Evolutionary conservation across 2,888 invertebrate genomes (phyloP), one percentile per base, ranked within the genome.

Genomic region (Ormyrus labotus): DNA sequence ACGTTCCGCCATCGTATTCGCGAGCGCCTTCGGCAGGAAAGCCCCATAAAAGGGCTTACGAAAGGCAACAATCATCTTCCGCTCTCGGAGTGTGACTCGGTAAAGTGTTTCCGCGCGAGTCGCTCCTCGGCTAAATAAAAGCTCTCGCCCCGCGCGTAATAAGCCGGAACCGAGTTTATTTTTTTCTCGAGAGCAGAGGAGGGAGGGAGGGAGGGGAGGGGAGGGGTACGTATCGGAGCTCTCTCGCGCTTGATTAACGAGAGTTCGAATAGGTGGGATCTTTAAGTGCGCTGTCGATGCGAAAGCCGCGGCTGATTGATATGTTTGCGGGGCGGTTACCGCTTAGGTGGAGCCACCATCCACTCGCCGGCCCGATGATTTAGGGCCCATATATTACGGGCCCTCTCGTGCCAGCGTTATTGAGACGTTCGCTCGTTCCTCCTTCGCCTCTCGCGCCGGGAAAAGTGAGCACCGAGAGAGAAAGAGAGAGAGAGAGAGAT

Each of bases 351-450:
- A 87, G 88, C 88, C 87, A 87, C 88, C 84, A 87, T 87, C 88
- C 87, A 87, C 87, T 86, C 48, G 48, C 72, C 57, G 83, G 83
- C 84, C 81, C 83, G 88, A 90, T 90, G 90, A 90, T 90, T 90
- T 90, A 90, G 88, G 88, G 88, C 86, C 89, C 90, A 89, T 90
- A 90, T 90, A 90, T 90, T 88, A 90, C 86, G 67, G 47, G 75
- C 85, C 88, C 88, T 87, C 89, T 88, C 88, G 87, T 88, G 88
- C 84, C 87, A 85, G 84, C 82, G 84, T 89, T 88, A 89, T 90
- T 86, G 85, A 86, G 85, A 86, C 83, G 85, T 86, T 84, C 81
- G 80, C 13, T 45, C 47, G 45, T 4, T 55, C 34, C n/a, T 45
- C 50, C 34, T 34, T 34, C 9, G 61, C 7, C 60, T 10, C 51